phyloP scores from a whole-genome alignment of 2,113 vertebrate species.

The Cisticola juncidis region DNA sequence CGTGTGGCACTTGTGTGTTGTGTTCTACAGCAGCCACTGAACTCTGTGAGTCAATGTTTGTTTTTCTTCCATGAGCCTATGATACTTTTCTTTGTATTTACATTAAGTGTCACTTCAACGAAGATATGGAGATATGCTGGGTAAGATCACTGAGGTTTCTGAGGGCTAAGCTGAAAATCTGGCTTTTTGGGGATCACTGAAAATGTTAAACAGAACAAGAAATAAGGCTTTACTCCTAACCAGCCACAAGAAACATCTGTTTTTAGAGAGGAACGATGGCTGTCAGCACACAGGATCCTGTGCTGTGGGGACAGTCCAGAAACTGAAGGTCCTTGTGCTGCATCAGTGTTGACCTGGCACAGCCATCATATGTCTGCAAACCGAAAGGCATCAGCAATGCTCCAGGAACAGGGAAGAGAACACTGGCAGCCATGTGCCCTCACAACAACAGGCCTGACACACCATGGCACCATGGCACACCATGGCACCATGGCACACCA shows the following conservation, averaged over 20 bases:
- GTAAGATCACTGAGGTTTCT: not conserved
- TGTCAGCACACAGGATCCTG: not conserved
- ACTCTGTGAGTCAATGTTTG: no score
- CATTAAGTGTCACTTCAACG: not conserved
- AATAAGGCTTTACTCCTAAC: not conserved
- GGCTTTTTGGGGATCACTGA: not conserved
- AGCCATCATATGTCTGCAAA: not conserved
- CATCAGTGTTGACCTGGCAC: not conserved
- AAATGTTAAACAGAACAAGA: not conserved
- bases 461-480: not conserved
- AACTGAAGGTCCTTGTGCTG: not conserved
- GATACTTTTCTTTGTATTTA: not conserved
- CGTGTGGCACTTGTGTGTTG: not conserved
- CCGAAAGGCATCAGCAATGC: not conserved
- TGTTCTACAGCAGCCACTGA: not conserved
- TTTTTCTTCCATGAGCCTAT: rapidly evolving
- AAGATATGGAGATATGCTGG: not conserved
- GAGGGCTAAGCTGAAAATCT: not conserved
- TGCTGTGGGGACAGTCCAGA: not conserved
- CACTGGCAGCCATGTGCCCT: not conserved
- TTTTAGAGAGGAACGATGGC: not conserved
- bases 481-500: not conserved
- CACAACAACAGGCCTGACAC: not conserved
- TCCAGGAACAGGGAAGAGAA: not conserved
- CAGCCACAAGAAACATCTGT: not conserved